These are phyloP conservation scores for Bungarus multicinctus DNA, from an alignment of 2,113 vertebrate genomes.

Conservation along the genomic window DNA sequence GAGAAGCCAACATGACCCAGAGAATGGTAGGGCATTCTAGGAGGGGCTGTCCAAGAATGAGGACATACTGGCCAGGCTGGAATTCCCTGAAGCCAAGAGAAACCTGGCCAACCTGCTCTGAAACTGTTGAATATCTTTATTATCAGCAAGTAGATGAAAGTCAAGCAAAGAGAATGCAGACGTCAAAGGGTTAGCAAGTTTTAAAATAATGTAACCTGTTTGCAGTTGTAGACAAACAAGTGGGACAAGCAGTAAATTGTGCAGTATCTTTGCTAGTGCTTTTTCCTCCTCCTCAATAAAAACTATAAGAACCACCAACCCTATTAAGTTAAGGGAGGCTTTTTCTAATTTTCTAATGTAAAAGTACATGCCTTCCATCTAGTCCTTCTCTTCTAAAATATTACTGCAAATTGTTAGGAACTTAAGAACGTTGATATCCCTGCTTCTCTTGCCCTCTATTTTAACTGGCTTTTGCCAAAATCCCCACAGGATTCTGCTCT, in stretches of 20 bases:
- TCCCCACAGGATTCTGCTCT: not conserved
- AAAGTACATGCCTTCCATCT: not conserved
- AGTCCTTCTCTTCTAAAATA: too few relatives aligned
- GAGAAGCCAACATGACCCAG: not conserved
- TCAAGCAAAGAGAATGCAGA: not conserved
- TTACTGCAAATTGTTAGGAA: not conserved
- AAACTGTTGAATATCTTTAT: not conserved
- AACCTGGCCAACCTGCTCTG: not conserved
- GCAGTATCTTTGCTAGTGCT: not conserved
- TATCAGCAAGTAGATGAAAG: not conserved
- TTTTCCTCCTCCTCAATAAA: not conserved
- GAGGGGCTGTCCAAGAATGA: slow-evolving; percentile 41
- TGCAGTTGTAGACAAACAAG: not conserved
- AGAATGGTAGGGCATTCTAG: not conserved
- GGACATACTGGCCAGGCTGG: not conserved
- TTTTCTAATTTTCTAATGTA: not conserved
- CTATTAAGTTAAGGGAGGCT: not conserved
- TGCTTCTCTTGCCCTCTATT: not conserved
- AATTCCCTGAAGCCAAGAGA: not conserved
- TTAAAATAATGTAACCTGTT: not conserved
- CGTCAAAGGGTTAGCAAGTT: not conserved
- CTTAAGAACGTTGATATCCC: not conserved
- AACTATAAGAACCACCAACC: too few relatives aligned
- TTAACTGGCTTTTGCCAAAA: too few relatives aligned
- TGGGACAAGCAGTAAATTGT: not conserved